phyloP scores from a whole-genome alignment of 2,113 vertebrate genomes.

The Halcyon malimbica region DNA sequence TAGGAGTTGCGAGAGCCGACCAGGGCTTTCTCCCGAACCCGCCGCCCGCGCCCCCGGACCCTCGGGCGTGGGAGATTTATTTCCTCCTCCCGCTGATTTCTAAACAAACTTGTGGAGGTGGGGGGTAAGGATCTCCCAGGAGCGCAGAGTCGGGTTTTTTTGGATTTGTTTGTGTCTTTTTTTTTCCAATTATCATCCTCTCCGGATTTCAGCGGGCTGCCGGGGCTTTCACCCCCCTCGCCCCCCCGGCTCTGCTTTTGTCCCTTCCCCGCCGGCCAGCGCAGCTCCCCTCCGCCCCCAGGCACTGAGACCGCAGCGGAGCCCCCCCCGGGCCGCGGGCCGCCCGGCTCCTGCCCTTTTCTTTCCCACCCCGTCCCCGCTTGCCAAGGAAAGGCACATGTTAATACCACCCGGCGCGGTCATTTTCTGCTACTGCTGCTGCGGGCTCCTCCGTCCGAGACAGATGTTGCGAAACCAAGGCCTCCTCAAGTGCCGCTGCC shows the following conservation, averaged over 20 bases:
- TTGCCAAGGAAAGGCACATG: conserved; percentile 72
- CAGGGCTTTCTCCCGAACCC: neutral
- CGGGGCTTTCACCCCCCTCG: neutral
- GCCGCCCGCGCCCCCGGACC: conserved; percentile 34
- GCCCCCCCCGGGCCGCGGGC: conserved; percentile 26
- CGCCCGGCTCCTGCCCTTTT: conserved; percentile 19
- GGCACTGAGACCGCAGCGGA: conserved; percentile 1
- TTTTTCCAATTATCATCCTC: neutral
- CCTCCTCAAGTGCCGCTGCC: conserved; percentile 97
- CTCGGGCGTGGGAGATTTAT: conserved; percentile 30
- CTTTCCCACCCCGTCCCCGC: conserved; percentile 32
- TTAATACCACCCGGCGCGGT: conserved; percentile 77
- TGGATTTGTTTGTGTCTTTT: neutral
- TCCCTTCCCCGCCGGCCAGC: neutral
- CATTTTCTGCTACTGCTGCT: conserved; percentile 76
- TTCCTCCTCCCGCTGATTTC: conserved; percentile 25
- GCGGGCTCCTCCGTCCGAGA: conserved; percentile 77
- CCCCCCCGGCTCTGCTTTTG: conserved; percentile 2
- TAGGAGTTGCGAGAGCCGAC: conserved; percentile 36
- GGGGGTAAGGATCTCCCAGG: neutral
- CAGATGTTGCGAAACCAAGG: conserved; percentile 90
- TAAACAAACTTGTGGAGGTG: conserved; percentile 23
- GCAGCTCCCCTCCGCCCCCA: neutral
- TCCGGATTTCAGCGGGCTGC: conserved; percentile 1
- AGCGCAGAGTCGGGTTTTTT: neutral